Percentiles rank a stretch among this genome's conserved stretches.
Conservation (phyloP, 2,797 vertebrate species). For the Crypturellus tataupa region DNA sequence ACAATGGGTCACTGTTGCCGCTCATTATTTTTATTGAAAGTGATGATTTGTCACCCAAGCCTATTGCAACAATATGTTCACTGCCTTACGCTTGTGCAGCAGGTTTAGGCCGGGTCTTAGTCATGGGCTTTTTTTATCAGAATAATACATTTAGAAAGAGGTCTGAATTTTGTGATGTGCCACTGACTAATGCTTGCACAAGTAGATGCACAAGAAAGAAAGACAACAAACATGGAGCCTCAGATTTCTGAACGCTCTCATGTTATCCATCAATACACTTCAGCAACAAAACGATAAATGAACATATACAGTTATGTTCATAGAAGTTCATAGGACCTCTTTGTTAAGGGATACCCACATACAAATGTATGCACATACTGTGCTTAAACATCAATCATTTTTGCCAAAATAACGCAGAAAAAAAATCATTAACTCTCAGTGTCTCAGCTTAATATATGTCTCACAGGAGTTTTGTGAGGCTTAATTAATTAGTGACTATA, state of each 20-base stretch:
- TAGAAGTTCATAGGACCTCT: no score
- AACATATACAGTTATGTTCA: slow-evolving; percentile 46
- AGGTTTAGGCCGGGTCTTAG: slow-evolving; percentile 49
- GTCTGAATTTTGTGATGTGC: slow-evolving; percentile 29
- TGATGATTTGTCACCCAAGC: slow-evolving; percentile 47
- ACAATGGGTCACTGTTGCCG: not conserved
- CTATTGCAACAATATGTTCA: slow-evolving; percentile 19
- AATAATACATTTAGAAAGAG: slow-evolving; percentile 20
- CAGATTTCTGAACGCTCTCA: not conserved
- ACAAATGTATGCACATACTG: not conserved
- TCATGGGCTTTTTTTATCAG: slow-evolving; percentile 23
- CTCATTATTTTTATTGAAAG: slow-evolving; percentile 54
- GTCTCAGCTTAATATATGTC: slow-evolving; percentile 60
- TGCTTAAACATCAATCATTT: slow-evolving; percentile 48
- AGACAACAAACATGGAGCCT: not conserved
- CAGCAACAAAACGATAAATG: slow-evolving; percentile 45
- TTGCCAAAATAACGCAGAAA: slow-evolving; percentile 66
- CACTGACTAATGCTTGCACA: slow-evolving; percentile 18
- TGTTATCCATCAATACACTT: slow-evolving; percentile 9
- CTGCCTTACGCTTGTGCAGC: slow-evolving; percentile 2
- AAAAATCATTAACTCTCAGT: slow-evolving; percentile 59
- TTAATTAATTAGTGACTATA: slow-evolving; percentile 78
- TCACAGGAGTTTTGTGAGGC: slow-evolving; percentile 62
- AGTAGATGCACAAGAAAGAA: not conserved
- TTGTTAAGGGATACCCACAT: slow-evolving; percentile 60